phyloP scores from a whole-genome alignment of 2,113 vertebrate genomes.

The Scophthalmus maximus region DNA sequence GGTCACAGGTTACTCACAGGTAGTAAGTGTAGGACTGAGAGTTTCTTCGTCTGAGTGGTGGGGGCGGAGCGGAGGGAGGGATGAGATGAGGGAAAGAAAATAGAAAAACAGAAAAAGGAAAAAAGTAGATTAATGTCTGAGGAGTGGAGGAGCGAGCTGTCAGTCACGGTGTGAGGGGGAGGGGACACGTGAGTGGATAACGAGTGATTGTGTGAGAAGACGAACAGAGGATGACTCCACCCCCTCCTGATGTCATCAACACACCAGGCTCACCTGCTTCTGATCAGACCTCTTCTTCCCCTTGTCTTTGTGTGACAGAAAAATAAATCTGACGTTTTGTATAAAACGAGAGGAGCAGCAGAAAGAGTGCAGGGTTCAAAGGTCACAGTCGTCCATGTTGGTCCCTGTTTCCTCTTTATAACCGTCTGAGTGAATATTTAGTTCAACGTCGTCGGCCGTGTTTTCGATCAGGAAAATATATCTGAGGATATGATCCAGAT shows the following conservation, averaged over 20 bases:
- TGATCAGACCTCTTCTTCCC: too few relatives aligned
- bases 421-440: too few relatives aligned
- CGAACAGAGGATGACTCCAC: too few relatives aligned
- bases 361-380: too few relatives aligned
- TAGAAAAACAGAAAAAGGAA: slow-evolving; percentile 61
- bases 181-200: slow-evolving; percentile 17
- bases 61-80: slow-evolving; percentile 51
- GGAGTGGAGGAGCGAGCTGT: slow-evolving; percentile 21
- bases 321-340: too few relatives aligned
- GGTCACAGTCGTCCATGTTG: background rate
- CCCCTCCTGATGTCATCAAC: too few relatives aligned
- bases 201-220: background rate
- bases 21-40: slow-evolving; percentile 77
- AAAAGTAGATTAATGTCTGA: slow-evolving; percentile 66
- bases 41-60: slow-evolving; percentile 71
- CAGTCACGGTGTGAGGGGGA: slow-evolving; percentile 20
- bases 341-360: too few relatives aligned
- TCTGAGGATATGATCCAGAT: too few relatives aligned
- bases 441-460: too few relatives aligned
- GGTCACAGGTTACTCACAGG: slow-evolving; percentile 73
- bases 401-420: too few relatives aligned
- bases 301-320: too few relatives aligned
- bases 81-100: slow-evolving; percentile 65
- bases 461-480: background rate
- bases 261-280: too few relatives aligned